Percentiles rank a stretch among this genome's conserved stretches.
Evolutionary conservation across 2,888 invertebrate species (phyloP).

Genomic region (Frankliniella intonsa): DNA sequence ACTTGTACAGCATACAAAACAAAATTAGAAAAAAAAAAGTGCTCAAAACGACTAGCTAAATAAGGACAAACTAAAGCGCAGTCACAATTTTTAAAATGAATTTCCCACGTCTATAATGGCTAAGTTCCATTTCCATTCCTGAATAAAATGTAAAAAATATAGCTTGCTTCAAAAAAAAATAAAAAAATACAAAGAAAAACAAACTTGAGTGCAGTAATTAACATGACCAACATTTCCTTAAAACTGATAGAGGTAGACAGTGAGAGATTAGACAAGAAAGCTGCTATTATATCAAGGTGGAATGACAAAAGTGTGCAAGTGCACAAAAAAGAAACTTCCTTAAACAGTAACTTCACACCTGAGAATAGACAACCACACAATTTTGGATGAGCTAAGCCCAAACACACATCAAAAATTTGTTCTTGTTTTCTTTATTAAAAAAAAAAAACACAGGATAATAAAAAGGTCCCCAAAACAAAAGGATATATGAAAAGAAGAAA

Average conservation of each 20-base stretch:
- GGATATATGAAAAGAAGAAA: too few species aligned
- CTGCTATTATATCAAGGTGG: too few species aligned
- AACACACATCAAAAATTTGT: background rate
- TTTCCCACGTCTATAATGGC: too few species aligned
- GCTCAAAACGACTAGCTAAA: slow-evolving; percentile 20
- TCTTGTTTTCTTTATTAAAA: background rate
- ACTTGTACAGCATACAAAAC: background rate
- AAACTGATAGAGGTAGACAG: too few species aligned
- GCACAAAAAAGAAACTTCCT: too few species aligned
- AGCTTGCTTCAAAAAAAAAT: background rate
- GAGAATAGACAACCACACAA: too few species aligned
- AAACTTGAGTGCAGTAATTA: background rate
- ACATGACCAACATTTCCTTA: background rate
- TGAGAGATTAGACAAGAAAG: too few species aligned
- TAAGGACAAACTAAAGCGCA: background rate
- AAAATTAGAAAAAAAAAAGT: background rate
- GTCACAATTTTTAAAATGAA: background rate
- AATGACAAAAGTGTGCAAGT: too few species aligned
- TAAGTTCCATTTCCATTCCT: background rate
- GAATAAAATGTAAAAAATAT: background rate
- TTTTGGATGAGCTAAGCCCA: background rate
- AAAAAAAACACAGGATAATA: background rate
- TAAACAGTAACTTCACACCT: too few species aligned
- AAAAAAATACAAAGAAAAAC: background rate
- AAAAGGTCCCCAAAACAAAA: background rate